Conservation (phyloP, 2,888 invertebrate species). For the Parnassius apollo region DNA sequence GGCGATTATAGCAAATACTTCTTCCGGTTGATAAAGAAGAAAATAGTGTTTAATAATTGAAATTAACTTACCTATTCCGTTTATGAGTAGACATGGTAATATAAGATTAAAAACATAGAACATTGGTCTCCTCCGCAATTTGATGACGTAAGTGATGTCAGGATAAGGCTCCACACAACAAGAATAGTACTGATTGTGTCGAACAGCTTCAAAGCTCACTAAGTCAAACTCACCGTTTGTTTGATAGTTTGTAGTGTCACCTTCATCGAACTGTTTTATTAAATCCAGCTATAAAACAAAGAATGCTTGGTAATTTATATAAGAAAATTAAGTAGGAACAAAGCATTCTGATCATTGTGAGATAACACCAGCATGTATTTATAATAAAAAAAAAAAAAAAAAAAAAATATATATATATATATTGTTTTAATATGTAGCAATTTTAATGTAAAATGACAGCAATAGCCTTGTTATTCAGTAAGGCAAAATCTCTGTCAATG, state of each 20-base stretch:
- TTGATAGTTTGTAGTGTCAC: conserved; percentile 93
- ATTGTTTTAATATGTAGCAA: no score
- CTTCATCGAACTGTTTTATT: conserved; percentile 88
- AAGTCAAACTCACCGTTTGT: conserved; percentile 95
- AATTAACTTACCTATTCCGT: conserved; percentile 86
- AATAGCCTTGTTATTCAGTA: no score
- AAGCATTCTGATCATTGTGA: no score
- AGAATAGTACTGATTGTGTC: conserved; percentile 88
- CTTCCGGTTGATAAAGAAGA: no score
- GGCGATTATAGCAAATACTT: no score
- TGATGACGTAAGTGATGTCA: conserved; percentile 91
- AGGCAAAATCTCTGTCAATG: no score
- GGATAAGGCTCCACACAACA: conserved; percentile 92
- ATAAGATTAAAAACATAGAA: conserved; percentile 94
- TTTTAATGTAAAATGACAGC: no score
- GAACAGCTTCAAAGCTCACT: conserved; percentile 86
- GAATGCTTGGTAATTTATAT: neutral
- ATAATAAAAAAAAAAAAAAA: no score
- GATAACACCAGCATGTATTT: no score
- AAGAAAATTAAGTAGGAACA: no score
- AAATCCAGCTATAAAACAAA: conserved; percentile 83
- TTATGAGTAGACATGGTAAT: conserved; percentile 91
- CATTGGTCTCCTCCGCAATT: conserved; percentile 87
- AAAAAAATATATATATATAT: no score
- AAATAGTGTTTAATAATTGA: no score